Percentiles rank a stretch among this genome's conserved stretches.
Evolutionary conservation across 2,888 invertebrate genomes (phyloP).

Genomic region (Perdita meconis): DNA sequence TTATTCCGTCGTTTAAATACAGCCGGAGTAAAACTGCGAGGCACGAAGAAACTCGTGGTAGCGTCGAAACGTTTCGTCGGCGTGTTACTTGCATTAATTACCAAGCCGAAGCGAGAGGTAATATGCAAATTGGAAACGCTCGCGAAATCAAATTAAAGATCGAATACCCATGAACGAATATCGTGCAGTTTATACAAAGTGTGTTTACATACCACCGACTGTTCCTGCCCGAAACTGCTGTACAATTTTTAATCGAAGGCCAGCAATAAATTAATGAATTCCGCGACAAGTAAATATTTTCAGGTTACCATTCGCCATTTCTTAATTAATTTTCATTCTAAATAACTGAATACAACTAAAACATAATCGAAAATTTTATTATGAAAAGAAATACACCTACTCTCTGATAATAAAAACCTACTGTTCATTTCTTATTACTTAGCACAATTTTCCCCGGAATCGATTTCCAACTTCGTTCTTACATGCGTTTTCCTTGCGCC

Average conservation of each 20-base stretch:
- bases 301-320: too few species aligned
- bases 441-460: background rate
- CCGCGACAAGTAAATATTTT: too few species aligned
- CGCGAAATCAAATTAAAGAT: slow-evolving; percentile 43
- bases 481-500: background rate
- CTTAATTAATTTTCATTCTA: too few species aligned
- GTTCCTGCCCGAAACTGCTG: background rate
- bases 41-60: slow-evolving; percentile 29
- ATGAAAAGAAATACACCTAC: too few species aligned
- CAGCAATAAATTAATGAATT: slow-evolving; percentile 19
- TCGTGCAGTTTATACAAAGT: slow-evolving; percentile 18
- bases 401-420: too few species aligned
- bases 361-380: too few species aligned
- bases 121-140: slow-evolving; percentile 40
- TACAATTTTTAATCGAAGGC: background rate
- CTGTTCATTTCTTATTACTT: background rate
- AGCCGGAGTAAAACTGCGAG: slow-evolving; percentile 17
- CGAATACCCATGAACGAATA: slow-evolving; percentile 39
- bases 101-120: slow-evolving; percentile 21
- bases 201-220: background rate
- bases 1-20: slow-evolving; percentile 51
- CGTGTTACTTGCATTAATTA: slow-evolving; percentile 46
- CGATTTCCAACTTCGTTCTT: slow-evolving; percentile 1
- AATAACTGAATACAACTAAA: too few species aligned
- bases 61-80: slow-evolving; percentile 32